Evolutionary conservation across 2,113 vertebrate species (phyloP).

Genomic region (Anhinga rufa): DNA sequence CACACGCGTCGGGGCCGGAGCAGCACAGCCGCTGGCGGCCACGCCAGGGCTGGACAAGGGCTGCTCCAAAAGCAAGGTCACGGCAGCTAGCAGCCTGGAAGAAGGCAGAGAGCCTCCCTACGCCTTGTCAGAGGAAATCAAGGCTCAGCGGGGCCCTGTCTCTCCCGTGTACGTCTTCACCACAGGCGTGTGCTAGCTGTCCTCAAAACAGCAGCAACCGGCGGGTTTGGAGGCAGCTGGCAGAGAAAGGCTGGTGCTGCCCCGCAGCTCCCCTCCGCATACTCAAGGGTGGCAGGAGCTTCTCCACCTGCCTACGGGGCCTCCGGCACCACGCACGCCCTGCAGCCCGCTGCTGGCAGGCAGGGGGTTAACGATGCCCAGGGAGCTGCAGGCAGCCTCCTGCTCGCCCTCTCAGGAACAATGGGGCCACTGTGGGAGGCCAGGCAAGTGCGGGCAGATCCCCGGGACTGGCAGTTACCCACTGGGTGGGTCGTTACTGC

Average conservation of each 20-base stretch:
- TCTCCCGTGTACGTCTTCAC: background rate
- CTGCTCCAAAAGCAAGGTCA: background rate
- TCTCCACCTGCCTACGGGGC: background rate
- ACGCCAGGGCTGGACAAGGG: rapidly evolving
- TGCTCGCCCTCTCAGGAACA: conserved; percentile 71
- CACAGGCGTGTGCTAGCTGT: background rate
- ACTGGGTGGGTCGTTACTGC: background rate
- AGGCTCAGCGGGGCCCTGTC: background rate
- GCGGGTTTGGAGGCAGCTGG: background rate
- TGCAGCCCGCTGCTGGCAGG: background rate
- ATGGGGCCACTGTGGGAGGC: conserved; percentile 69
- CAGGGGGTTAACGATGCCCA: conserved; percentile 65
- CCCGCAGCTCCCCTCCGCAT: background rate
- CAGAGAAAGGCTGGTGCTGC: background rate
- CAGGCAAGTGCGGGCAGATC: conserved; percentile 62
- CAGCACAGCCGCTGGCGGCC: rapidly evolving
- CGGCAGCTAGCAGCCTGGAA: background rate
- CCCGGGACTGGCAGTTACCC: conserved; percentile 39
- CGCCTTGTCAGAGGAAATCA: background rate
- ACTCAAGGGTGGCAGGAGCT: background rate
- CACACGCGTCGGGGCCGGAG: background rate
- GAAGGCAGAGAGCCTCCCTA: background rate
- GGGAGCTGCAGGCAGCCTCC: conserved; percentile 52
- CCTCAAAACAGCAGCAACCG: background rate
- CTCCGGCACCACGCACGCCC: background rate